A percentile compares a stretch with the other conserved stretches of the same genome.
Evolutionary conservation across 1,140 invertebrate species (phyloP).

Genomic region (Zaprionus inermis): DNA sequence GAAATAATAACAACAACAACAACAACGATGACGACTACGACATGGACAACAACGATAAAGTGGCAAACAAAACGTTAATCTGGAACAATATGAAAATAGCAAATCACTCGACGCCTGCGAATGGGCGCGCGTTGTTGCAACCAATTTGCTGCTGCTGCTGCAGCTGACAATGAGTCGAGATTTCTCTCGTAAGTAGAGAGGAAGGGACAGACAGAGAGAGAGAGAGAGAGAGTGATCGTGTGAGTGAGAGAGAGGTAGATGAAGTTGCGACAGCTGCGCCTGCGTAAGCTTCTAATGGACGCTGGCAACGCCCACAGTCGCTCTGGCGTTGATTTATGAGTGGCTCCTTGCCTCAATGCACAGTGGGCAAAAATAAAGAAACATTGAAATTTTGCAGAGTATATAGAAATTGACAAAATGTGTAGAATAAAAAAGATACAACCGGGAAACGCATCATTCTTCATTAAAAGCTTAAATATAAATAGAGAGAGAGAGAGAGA

Average conservation of each 20-base stretch:
- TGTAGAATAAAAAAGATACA: too few relatives aligned
- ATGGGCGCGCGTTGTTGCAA: conserved; percentile 27
- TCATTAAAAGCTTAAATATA: too few relatives aligned
- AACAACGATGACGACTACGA: conserved; percentile 9
- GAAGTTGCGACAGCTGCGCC: conserved; percentile 56
- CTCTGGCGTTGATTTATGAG: conserved; percentile 73
- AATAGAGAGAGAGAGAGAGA: too few relatives aligned
- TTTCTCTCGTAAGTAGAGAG: conserved; percentile 38
- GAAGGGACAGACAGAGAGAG: neutral
- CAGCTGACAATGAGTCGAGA: conserved; percentile 68
- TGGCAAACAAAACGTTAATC: conserved; percentile 55
- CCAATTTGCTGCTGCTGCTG: conserved; percentile 15
- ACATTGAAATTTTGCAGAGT: neutral
- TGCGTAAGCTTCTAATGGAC: conserved; percentile 77
- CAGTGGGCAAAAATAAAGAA: neutral
- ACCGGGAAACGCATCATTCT: too few relatives aligned
- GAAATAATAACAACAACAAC: conserved; percentile 14
- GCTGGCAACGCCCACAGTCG: conserved; percentile 69
- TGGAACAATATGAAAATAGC: conserved; percentile 54
- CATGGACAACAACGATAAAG: conserved; percentile 27
- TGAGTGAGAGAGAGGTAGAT: neutral
- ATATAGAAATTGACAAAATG: neutral
- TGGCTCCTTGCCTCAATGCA: conserved; percentile 52
- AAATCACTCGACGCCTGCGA: conserved; percentile 58
- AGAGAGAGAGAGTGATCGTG: neutral